Base-by-base conservation (phyloP, 2,888 invertebrate genomes). In the Stenolophus ochropezus region DNA sequence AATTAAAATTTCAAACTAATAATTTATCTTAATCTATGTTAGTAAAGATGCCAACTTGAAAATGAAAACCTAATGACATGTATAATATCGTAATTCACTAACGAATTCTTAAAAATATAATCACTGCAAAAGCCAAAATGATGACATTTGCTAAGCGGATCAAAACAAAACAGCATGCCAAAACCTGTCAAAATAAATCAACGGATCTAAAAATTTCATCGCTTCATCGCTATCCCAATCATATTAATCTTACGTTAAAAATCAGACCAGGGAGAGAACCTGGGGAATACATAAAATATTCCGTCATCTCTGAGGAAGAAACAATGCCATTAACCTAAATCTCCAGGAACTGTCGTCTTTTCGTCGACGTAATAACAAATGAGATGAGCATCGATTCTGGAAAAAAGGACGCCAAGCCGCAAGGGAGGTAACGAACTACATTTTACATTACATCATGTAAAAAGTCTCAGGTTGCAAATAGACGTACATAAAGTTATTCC, bases 291-390 rank as follows among this genome's bases (percentile, higher is more conserved):
- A 69, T 69, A 69, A 33, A 69, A 69, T 69, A 69, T 69, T 69
- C 33, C 18, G 33, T 33, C 33, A 18, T 33, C 18, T 6, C 27
- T 27, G 33, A 27, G 14, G 27, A 33, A 69, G 65, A 69, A 69
- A 33, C 33, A 69, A 69, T 69, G 20, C 18, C 65, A 69, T 69
- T 69, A 69, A 69, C 65, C 33, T 27, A 69, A 69, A 69, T 69
- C 65, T 69, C 65, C 18, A 33, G 27, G 16, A 33, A 1, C 33
- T 27, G 16, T 69, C 33, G 11, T 33, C 4, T 18, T 14, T 61
- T n/a, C 27, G 27, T 69, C 65, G 65, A 69, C 27, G 27, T 69
- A 69, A 69, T 69, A 69, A 69, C 65, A 69, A 69, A 69, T 69
- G 65, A 69, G 33, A 69, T 69, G 65, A 69, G 65, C 16, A 69